A percentile compares a stretch with the other conserved stretches of the same genome.
Evolutionary conservation across 1,140 invertebrate species (phyloP).

Genomic region (Nasonia vitripennis): DNA sequence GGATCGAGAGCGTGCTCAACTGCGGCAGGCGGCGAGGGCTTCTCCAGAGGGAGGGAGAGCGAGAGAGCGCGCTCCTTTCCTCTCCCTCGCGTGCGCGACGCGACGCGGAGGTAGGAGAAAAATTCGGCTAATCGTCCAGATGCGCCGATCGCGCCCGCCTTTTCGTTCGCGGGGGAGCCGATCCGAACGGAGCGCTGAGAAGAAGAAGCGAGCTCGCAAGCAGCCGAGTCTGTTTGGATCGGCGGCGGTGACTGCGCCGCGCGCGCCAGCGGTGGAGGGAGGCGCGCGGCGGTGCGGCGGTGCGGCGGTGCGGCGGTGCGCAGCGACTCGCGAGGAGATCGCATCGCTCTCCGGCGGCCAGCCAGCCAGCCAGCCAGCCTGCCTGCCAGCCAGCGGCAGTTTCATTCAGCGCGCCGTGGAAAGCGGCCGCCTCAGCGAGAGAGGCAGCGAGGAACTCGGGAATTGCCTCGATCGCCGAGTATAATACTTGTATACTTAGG

Average conservation of each 20-base stretch:
- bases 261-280: not conserved
- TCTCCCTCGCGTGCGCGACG: not conserved
- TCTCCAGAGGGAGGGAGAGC: not conserved
- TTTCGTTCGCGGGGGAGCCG: too few species aligned
- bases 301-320: too few species aligned
- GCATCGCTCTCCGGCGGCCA: not conserved
- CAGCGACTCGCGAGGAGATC: slow-evolving; percentile 1
- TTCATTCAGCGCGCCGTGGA: slow-evolving; percentile 42
- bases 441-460: too few species aligned
- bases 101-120: too few species aligned
- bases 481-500: too few species aligned
- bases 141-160: too few species aligned
- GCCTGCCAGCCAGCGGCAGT: not conserved
- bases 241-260: not conserved
- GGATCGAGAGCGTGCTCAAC: slow-evolving; percentile 47
- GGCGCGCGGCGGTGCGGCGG: not conserved
- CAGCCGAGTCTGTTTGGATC: not conserved
- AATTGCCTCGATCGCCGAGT: too few species aligned
- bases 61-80: not conserved
- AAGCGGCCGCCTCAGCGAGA: slow-evolving; percentile 8
- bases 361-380: not conserved
- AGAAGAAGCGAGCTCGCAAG: too few species aligned
- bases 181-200: too few species aligned
- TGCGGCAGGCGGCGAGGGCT: not conserved
- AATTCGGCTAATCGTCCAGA: too few species aligned